phyloP scores from a whole-genome alignment of 2,797 vertebrate genomes.

The Cuniculus paca region DNA sequence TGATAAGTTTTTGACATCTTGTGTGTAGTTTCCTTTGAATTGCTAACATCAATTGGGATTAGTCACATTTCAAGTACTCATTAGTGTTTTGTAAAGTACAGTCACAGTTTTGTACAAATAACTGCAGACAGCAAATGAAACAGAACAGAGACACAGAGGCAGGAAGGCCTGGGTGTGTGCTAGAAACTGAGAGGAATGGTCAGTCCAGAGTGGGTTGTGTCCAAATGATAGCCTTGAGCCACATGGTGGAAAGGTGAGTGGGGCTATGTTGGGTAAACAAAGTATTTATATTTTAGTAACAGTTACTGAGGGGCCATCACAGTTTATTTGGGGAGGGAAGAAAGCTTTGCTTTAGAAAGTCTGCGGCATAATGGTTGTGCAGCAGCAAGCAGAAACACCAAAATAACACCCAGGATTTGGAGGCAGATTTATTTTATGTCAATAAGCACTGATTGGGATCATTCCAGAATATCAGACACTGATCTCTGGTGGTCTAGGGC shows the following conservation, averaged over 20 bases:
- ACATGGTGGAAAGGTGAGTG: fast-evolving
- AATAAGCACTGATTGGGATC: too few relatives aligned
- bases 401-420: too few relatives aligned
- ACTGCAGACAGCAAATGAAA: background rate
- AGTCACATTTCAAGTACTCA: background rate
- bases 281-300: background rate
- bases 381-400: too few relatives aligned
- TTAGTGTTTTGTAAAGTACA: background rate
- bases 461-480: too few relatives aligned
- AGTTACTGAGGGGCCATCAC: background rate
- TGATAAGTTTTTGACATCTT: background rate
- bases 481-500: too few relatives aligned
- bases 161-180: too few relatives aligned
- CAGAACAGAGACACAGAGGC: background rate
- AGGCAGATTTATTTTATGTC: too few relatives aligned
- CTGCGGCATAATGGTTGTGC: fast-evolving
- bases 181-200: background rate
- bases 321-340: background rate
- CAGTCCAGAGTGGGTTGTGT: fast-evolving
- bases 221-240: background rate
- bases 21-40: background rate
- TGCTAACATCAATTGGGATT: background rate
- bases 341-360: background rate
- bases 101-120: background rate
- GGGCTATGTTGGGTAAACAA: background rate